Percentiles rank a stretch among this genome's conserved stretches.
These are phyloP conservation scores for Drosophila oshimai DNA, from an alignment of 1,140 invertebrate genomes.

Conservation along the genomic window DNA sequence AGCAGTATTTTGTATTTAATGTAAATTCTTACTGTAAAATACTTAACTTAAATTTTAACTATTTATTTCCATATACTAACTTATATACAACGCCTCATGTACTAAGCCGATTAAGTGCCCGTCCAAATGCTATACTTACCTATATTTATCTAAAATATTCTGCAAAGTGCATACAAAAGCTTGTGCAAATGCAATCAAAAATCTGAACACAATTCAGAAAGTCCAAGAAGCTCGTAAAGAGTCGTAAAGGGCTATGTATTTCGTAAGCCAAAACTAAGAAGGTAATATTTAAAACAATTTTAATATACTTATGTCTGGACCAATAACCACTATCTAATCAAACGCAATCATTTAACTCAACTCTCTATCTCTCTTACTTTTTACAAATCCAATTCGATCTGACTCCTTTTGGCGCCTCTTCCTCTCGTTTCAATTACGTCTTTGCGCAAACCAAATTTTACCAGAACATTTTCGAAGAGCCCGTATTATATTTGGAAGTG, in stretches of 20 bases:
- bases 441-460: conserved; percentile 24
- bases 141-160: conserved; percentile 16
- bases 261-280: no score
- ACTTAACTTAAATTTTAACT: conserved; percentile 25
- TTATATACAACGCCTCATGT: conserved; percentile 18
- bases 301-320: conserved; percentile 33
- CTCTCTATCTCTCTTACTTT: conserved; percentile 32
- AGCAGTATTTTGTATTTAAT: conserved; percentile 46
- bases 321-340: conserved; percentile 36
- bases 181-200: conserved; percentile 26
- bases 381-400: conserved; percentile 28
- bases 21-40: conserved; percentile 63
- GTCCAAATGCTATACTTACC: conserved; percentile 23
- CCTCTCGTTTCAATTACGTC: conserved; percentile 32
- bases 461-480: conserved; percentile 19
- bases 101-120: conserved; percentile 35
- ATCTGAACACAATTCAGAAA: conserved; percentile 25
- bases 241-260: conserved; percentile 5
- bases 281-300: conserved; percentile 56
- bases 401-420: conserved; percentile 53
- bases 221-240: not conserved
- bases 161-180: conserved; percentile 36
- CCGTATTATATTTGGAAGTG: conserved; percentile 39
- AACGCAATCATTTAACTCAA: conserved; percentile 49
- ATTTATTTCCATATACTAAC: conserved; percentile 23